Evolutionary conservation across 92 coral and sea anemone species (phyloP), one percentile per base, ranked within the genome.

Genomic region (Umimayanthus kanabou): DNA sequence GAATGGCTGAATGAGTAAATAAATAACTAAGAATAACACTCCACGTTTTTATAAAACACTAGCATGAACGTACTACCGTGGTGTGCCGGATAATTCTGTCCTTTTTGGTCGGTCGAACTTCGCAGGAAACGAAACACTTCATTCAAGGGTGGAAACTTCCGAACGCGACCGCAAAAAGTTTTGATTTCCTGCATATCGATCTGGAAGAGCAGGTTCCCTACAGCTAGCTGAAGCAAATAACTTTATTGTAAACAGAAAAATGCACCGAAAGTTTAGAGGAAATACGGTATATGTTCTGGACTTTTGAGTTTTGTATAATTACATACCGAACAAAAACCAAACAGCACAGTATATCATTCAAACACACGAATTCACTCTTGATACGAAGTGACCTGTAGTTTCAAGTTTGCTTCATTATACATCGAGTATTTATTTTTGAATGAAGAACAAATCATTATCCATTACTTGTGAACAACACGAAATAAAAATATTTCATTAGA

Each of bases 61-160:
- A 29, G 43, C 39, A 20, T 30, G 16, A 6, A 7, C 11, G 11
- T 72, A 72, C 22, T 72, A 29, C 39, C 6, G 43, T 72, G 1
- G 30, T 7, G 77, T 26, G n/a, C n/a, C n/a, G n/a, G 42, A 13
- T 72, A 29, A 71, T 71, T 11, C 15, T 0, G n/a, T 71, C 10
- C 8, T 5, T 2, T 30, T 29, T 39, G 30, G 43, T 26, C 42
- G 18, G 76, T 71, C 33, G 29, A 39, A 15, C 76, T 71, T 71
- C 76, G 20, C 20, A 71, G 76, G 37, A 71, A 30, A 33, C 77
- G 25, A 33, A 20, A 28, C 43, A 73, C 40, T 73, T 73, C 23
- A 43, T 73, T 73, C 77, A 14, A 73, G 77, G 77, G 43, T 40
- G 77, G 77, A 73, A 71, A 73, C 77, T 30, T 72, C 77, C 45